Evolutionary conservation across 2,888 invertebrate species (phyloP).

Genomic region (Dicycla oo): DNA sequence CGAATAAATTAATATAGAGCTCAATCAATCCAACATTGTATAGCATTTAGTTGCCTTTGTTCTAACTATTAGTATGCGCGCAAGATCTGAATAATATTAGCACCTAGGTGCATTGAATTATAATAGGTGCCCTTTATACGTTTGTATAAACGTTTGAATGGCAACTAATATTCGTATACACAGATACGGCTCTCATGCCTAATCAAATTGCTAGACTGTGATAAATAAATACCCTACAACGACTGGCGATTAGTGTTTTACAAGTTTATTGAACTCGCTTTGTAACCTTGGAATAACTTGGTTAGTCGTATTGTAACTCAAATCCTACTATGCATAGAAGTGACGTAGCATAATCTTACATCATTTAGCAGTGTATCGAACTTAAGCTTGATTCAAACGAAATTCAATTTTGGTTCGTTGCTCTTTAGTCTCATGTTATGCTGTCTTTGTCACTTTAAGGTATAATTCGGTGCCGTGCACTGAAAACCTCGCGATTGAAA

Average conservation of each 20-base stretch:
- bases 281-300: slow-evolving; percentile 49
- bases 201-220: slow-evolving; percentile 49
- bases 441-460: not conserved
- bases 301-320: slow-evolving; percentile 21
- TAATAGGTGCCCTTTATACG: slow-evolving; percentile 50
- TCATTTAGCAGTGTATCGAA: slow-evolving; percentile 1
- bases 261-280: slow-evolving; percentile 56
- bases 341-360: slow-evolving; percentile 11
- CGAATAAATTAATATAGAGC: slow-evolving; percentile 55
- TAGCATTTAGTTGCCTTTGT: slow-evolving; percentile 61
- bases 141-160: slow-evolving; percentile 44
- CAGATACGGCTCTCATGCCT: slow-evolving; percentile 47
- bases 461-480: too few species aligned
- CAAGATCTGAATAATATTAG: slow-evolving; percentile 64
- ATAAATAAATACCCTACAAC: slow-evolving; percentile 44
- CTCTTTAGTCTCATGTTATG: not conserved
- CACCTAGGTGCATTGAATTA: slow-evolving; percentile 65
- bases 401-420: not conserved
- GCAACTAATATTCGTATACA: slow-evolving; percentile 57
- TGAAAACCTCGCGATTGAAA: not conserved
- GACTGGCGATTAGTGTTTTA: slow-evolving; percentile 48
- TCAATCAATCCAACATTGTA: slow-evolving; percentile 63
- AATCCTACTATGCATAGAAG: slow-evolving; percentile 1
- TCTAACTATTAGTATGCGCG: slow-evolving; percentile 62
- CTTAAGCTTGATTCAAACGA: not conserved